Percentiles rank a stretch among this genome's conserved stretches.
phyloP scores from a whole-genome alignment of 2,797 vertebrate species.

The Periparus ater region DNA sequence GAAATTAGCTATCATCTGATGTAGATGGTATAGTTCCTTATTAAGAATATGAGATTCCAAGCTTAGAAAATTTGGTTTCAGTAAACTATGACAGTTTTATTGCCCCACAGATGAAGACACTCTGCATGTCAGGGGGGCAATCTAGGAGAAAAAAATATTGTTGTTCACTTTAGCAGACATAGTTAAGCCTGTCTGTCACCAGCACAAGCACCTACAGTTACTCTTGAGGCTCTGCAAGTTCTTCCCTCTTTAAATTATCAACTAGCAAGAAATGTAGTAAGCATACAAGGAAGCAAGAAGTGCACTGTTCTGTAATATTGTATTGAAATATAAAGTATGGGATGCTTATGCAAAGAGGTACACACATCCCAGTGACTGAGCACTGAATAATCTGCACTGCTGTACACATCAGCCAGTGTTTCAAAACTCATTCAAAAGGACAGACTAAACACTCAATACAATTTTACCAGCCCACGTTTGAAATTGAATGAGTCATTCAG shows the following conservation, averaged over 20 bases:
- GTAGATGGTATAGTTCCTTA: neutral
- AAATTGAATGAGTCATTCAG: slow-evolving; percentile 1
- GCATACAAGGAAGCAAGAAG: neutral
- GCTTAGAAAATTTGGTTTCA: neutral
- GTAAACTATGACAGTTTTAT: neutral
- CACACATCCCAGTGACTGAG: neutral
- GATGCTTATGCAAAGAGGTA: neutral
- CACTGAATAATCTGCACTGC: neutral
- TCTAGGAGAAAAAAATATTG: neutral
- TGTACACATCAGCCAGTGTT: neutral
- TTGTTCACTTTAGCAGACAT: neutral
- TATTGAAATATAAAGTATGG: neutral
- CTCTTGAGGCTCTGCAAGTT: neutral
- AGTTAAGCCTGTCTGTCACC: neutral
- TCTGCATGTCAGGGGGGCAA: neutral
- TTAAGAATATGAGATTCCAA: neutral
- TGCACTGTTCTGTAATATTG: neutral
- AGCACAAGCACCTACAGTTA: neutral
- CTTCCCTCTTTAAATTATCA: neutral
- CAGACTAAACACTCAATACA: neutral
- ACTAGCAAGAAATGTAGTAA: neutral
- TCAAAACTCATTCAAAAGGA: neutral
- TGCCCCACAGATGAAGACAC: neutral
- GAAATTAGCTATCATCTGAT: neutral
- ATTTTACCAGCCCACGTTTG: neutral